Percentiles rank a stretch among this genome's conserved stretches.
These are phyloP conservation scores for Epinephelus lanceolatus DNA, from an alignment of 2,113 vertebrate species.

Conservation along the genomic window DNA sequence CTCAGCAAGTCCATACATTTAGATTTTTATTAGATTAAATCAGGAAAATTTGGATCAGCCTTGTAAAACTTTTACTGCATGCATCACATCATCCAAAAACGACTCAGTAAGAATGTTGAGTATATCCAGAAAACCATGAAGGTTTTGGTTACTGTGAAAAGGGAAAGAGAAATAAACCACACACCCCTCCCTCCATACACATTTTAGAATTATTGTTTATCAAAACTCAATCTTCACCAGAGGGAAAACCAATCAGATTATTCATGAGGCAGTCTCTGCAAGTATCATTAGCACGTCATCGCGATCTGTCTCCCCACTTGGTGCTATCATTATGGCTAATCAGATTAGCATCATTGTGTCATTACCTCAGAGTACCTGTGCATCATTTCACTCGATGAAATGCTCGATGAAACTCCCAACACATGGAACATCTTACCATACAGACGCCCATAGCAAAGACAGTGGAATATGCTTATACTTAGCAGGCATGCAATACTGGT, in stretches of 20 bases:
- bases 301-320: constrained; percentile 18
- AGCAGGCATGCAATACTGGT: constrained; percentile 42
- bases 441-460: constrained; percentile 48
- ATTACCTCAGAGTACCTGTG: constrained; percentile 71
- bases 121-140: constrained; percentile 38
- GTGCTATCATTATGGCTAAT: constrained; percentile 55
- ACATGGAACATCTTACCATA: constrained; percentile 62
- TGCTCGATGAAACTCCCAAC: constrained; percentile 41
- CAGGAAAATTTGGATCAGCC: constrained; percentile 31
- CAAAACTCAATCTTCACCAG: constrained; percentile 47
- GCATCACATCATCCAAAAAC: constrained; percentile 42
- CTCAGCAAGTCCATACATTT: constrained; percentile 8
- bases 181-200: constrained; percentile 14
- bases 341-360: constrained; percentile 57
- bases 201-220: constrained; percentile 60
- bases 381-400: constrained; percentile 54
- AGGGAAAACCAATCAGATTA: constrained; percentile 57
- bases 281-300: constrained; percentile 51
- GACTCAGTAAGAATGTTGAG: constrained; percentile 35
- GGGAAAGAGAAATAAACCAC: constrained; percentile 36
- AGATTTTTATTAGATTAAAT: constrained; percentile 53
- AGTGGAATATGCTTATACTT: constrained; percentile 52
- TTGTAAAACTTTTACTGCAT: constrained; percentile 54
- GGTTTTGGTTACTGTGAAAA: constrained; percentile 30
- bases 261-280: constrained; percentile 45